These are phyloP conservation scores for Gastracanthus pulcherrimus DNA, from an alignment of 2,888 invertebrate genomes.

Conservation along the genomic window DNA sequence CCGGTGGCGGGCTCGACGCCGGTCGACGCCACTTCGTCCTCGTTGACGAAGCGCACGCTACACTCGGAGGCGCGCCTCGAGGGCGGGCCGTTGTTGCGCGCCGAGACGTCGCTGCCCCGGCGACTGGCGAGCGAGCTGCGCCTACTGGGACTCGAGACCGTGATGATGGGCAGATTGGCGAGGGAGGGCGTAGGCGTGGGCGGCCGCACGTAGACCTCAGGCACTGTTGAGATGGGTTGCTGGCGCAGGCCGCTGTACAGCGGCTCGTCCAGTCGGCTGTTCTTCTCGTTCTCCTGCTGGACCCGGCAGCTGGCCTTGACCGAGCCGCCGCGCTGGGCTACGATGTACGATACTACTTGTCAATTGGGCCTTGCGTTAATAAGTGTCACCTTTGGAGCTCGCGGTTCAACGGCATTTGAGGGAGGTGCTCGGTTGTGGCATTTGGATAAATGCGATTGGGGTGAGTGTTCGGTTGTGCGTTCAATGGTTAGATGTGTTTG, in stretches of 20 bases:
- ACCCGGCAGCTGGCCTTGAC: background rate
- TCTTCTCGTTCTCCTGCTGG: conserved; percentile 29
- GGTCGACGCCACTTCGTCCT: conserved; percentile 60
- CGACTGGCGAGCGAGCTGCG: conserved; percentile 73
- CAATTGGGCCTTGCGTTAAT: background rate
- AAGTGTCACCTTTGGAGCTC: background rate
- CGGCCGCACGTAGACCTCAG: conserved; percentile 75
- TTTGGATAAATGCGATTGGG: too few species aligned
- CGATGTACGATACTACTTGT: conserved; percentile 33
- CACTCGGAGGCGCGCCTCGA: conserved; percentile 72
- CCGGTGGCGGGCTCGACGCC: background rate
- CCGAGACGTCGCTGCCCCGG: conserved; percentile 66
- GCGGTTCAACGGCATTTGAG: too few species aligned
- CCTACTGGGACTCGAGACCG: conserved; percentile 73
- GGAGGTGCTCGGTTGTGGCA: too few species aligned
- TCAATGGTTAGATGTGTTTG: too few species aligned
- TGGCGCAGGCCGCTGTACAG: background rate
- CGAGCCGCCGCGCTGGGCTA: conserved; percentile 33
- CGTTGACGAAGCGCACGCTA: conserved; percentile 71
- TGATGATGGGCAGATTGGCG: conserved; percentile 72
- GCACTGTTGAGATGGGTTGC: conserved; percentile 69
- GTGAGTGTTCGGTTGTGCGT: too few species aligned
- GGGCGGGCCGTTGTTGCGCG: too few species aligned
- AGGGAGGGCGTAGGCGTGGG: conserved; percentile 74
- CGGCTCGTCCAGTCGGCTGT: background rate